phyloP scores from a whole-genome alignment of 1,140 invertebrate species.

The Temnothorax longispinosus region DNA sequence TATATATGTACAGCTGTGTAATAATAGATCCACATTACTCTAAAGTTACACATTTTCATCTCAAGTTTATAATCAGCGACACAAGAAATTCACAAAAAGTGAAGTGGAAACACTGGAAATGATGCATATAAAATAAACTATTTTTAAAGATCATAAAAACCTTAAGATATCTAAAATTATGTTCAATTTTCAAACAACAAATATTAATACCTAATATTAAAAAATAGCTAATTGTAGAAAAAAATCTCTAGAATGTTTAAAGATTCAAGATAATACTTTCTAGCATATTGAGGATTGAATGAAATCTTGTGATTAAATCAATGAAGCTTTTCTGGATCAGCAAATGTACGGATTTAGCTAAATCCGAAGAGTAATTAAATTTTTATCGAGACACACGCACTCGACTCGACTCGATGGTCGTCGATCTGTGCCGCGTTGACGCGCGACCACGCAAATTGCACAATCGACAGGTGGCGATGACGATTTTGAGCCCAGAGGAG shows the following conservation, averaged over 20 bases:
- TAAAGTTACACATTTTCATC: conserved; percentile 3
- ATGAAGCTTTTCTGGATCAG: not conserved
- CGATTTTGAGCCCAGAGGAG: conserved; percentile 62
- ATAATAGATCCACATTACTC: not conserved
- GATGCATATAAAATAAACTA: too few species aligned
- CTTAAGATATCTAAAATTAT: too few species aligned
- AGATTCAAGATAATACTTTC: not conserved
- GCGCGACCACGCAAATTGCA: conserved; percentile 66
- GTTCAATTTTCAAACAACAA: too few species aligned
- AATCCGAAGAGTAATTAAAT: conserved; percentile 65
- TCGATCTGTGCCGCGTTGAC: conserved; percentile 65
- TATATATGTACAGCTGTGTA: not conserved
- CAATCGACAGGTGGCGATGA: conserved; percentile 73
- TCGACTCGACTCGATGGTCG: conserved; percentile 41
- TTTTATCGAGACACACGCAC: conserved; percentile 64
- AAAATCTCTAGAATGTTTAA: not conserved
- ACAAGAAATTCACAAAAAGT: not conserved
- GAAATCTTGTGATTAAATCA: conserved; percentile 10
- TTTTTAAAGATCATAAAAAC: too few species aligned
- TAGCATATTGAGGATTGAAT: not conserved
- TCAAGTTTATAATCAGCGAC: conserved; percentile 6
- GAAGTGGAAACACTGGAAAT: too few species aligned
- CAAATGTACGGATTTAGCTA: conserved; percentile 29
- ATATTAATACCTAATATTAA: not conserved
- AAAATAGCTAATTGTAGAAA: not conserved